Conservation (phyloP, 2,888 invertebrate species). For the Ophion ellenae region DNA sequence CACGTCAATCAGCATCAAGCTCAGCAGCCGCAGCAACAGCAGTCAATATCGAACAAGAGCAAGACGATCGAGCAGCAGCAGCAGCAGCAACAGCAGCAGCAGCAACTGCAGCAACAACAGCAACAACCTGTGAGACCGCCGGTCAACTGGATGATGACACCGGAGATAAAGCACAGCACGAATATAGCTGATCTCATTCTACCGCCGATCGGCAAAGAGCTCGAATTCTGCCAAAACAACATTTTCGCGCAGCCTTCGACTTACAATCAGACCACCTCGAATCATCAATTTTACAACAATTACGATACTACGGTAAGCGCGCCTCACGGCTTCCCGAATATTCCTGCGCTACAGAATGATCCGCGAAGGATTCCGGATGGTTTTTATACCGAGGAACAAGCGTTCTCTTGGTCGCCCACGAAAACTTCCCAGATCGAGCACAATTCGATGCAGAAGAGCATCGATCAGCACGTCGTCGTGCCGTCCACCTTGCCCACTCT, state of each 20-base stretch:
- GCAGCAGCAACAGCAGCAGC: slow-evolving; percentile 67
- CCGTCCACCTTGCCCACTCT: slow-evolving; percentile 86
- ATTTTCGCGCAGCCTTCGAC: slow-evolving; percentile 79
- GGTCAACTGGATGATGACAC: slow-evolving; percentile 88
- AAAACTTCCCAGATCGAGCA: slow-evolving; percentile 84
- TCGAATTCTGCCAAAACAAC: slow-evolving; percentile 82
- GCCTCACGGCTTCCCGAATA: slow-evolving; percentile 79
- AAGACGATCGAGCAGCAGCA: slow-evolving; percentile 59
- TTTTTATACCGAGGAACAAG: slow-evolving; percentile 83
- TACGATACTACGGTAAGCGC: slow-evolving; percentile 76
- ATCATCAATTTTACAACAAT: slow-evolving; percentile 82
- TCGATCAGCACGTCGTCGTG: slow-evolving; percentile 81
- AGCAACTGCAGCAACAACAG: slow-evolving; percentile 71
- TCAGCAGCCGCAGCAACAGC: slow-evolving; percentile 55
- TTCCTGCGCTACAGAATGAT: slow-evolving; percentile 79
- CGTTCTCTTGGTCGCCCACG: slow-evolving; percentile 86
- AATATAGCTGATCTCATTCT: slow-evolving; percentile 83
- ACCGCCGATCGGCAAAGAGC: slow-evolving; percentile 83
- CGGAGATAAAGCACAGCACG: slow-evolving; percentile 83
- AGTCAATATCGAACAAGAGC: slow-evolving; percentile 34
- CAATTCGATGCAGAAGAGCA: slow-evolving; percentile 74
- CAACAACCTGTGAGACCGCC: slow-evolving; percentile 83
- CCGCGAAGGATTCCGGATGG: slow-evolving; percentile 75
- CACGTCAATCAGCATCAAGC: slow-evolving; percentile 71
- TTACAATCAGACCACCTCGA: slow-evolving; percentile 78